Evolutionary conservation across 2,797 vertebrate species (phyloP).

Genomic region (Anabacerthia variegaticeps): DNA sequence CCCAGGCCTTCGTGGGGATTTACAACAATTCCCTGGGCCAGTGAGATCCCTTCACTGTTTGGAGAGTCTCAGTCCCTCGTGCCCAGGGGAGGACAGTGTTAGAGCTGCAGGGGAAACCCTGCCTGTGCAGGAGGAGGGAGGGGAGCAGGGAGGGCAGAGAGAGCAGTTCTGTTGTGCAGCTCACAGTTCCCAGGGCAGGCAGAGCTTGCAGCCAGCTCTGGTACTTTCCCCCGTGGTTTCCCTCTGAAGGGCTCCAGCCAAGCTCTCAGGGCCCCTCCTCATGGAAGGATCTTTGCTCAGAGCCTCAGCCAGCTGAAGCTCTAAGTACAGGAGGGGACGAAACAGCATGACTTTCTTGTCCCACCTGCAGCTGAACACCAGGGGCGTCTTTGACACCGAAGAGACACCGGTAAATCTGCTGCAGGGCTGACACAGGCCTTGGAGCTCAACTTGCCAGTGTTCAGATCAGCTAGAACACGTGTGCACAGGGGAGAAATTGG

Average conservation of each 20-base stretch:
- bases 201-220: not conserved
- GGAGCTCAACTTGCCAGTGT: not conserved
- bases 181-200: not conserved
- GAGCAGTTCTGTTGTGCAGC: not conserved
- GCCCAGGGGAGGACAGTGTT: not conserved
- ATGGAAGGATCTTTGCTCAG: not conserved
- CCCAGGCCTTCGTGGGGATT: not conserved
- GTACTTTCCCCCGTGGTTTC: not conserved
- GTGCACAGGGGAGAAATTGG: not conserved
- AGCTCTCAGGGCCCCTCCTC: not conserved
- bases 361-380: not conserved
- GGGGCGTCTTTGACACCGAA: not conserved
- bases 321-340: not conserved
- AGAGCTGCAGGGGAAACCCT: not conserved
- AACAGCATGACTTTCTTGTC: not conserved
- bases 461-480: not conserved
- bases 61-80: not conserved
- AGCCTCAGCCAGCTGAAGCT: not conserved
- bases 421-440: not conserved
- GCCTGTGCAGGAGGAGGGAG: not conserved
- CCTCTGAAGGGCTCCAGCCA: not conserved
- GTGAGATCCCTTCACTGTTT: not conserved
- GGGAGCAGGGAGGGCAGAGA: not conserved
- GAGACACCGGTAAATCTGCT: not conserved
- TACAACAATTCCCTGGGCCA: not conserved